Evolutionary conservation across 1,140 invertebrate genomes (phyloP).

Genomic region (Cecropterus lyciades): DNA sequence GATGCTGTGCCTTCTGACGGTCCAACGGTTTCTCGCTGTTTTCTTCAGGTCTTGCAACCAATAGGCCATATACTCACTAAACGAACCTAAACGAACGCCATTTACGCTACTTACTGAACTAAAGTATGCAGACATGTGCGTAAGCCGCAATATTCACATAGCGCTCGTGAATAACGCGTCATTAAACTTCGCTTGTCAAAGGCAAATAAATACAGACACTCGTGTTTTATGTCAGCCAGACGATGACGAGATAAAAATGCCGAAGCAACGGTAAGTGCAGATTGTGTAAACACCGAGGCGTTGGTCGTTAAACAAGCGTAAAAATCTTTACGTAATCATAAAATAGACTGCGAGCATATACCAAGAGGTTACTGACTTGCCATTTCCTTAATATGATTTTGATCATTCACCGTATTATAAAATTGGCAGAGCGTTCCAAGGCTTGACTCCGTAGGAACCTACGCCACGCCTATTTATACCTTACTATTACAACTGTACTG

Average conservation of each 20-base stretch:
- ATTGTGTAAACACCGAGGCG: constrained; percentile 25
- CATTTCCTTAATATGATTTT: neutral
- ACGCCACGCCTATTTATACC: too few relatives aligned
- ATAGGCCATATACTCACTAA: too few relatives aligned
- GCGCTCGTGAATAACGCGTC: neutral
- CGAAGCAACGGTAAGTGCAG: constrained; percentile 20
- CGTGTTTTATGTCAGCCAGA: constrained; percentile 27
- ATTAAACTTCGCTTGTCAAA: constrained; percentile 21
- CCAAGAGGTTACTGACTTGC: neutral
- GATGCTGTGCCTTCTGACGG: too few relatives aligned
- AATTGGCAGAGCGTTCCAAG: too few relatives aligned
- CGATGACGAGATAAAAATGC: constrained; percentile 28
- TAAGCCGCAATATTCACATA: neutral
- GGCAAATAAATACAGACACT: constrained; percentile 28
- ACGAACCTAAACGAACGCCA: too few relatives aligned
- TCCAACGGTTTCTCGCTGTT: too few relatives aligned
- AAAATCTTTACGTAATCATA: constrained; percentile 24
- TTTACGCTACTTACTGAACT: too few relatives aligned
- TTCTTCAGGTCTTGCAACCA: too few relatives aligned
- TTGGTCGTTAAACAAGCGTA: constrained; percentile 14
- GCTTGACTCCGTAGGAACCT: too few relatives aligned
- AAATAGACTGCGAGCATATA: neutral
- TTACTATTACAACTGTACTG: too few relatives aligned
- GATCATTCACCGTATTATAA: too few relatives aligned
- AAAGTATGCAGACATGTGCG: neutral